These are phyloP conservation scores for Gibbula magus DNA, from an alignment of 2,888 invertebrate genomes.

Conservation along the genomic window DNA sequence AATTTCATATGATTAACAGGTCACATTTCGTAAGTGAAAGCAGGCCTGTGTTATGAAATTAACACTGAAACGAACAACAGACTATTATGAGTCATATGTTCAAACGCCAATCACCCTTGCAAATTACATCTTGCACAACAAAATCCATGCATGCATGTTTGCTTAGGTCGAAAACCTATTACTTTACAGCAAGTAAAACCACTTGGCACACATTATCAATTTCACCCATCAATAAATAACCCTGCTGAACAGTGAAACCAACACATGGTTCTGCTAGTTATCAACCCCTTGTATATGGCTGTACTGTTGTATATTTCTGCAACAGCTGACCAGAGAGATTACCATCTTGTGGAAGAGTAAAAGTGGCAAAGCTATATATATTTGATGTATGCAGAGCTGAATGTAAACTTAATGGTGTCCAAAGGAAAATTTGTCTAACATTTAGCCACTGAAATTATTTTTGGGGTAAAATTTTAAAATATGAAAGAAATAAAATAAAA, in stretches of 20 bases:
- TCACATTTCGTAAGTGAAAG: too few relatives aligned
- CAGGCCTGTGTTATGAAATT: background rate
- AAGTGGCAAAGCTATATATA: too few relatives aligned
- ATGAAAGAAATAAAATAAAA: too few relatives aligned
- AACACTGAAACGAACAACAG: background rate
- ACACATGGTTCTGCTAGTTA: too few relatives aligned
- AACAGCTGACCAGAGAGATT: background rate
- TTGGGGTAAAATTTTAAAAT: too few relatives aligned
- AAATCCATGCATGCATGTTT: background rate
- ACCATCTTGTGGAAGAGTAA: too few relatives aligned
- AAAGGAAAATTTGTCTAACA: too few relatives aligned
- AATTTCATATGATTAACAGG: too few relatives aligned
- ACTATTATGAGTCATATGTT: background rate
- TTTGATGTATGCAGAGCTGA: too few relatives aligned
- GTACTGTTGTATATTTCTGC: background rate
- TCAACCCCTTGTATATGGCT: too few relatives aligned
- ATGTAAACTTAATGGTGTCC: too few relatives aligned
- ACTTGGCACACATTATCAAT: background rate
- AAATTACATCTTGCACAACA: background rate
- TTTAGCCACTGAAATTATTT: too few relatives aligned
- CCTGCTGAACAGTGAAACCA: background rate
- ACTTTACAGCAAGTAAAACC: background rate
- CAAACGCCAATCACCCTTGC: background rate
- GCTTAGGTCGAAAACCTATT: background rate
- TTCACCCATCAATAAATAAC: slow-evolving; percentile 1